phyloP scores from a whole-genome alignment of 1,140 invertebrate species.

The Tachypleus tridentatus region DNA sequence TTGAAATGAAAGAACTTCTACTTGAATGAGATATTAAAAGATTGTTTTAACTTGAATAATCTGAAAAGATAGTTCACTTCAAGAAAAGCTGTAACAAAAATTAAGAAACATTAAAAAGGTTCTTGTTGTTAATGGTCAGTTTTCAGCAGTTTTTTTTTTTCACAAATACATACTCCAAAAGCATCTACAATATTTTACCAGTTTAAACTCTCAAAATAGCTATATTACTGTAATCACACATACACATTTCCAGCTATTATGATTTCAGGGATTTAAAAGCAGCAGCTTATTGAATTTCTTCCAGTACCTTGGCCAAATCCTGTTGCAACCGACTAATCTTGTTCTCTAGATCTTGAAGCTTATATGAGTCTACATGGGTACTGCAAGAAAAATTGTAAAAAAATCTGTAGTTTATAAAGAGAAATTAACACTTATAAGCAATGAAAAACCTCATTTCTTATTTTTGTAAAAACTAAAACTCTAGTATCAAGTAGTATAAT shows the following conservation, averaged over 20 bases:
- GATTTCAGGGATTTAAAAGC: no score
- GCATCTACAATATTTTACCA: not conserved
- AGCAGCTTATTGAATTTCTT: constrained; percentile 5
- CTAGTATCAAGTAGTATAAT: not conserved
- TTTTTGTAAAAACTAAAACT: not conserved
- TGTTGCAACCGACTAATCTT: constrained; percentile 29
- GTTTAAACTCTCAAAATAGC: not conserved
- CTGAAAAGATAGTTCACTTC: no score
- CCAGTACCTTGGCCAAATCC: constrained; percentile 31
- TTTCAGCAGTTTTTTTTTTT: no score
- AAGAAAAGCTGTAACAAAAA: no score
- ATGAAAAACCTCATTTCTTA: not conserved
- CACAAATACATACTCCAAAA: not conserved
- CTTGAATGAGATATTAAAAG: no score
- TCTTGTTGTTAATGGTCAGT: no score
- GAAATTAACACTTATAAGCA: not conserved
- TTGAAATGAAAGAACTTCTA: no score
- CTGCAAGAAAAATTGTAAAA: not conserved
- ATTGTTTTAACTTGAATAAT: no score
- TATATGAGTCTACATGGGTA: not conserved
- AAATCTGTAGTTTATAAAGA: not conserved
- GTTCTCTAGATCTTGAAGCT: constrained; percentile 30
- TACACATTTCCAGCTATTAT: no score
- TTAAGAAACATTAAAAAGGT: no score
- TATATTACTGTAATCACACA: no score